Base-by-base conservation (phyloP, 2,888 invertebrate genomes). In the Lamproptera curius region DNA sequence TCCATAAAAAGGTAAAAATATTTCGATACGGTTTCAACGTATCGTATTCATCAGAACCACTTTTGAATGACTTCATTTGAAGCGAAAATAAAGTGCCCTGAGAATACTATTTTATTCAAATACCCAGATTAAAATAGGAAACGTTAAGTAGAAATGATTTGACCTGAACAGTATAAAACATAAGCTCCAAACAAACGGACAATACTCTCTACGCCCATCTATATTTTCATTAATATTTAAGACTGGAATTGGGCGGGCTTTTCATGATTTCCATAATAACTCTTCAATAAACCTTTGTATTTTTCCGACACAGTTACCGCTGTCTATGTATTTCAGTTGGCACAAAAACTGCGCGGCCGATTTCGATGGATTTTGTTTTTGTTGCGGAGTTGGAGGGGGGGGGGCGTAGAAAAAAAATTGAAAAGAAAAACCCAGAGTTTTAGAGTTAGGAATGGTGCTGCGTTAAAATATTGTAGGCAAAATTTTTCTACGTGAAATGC, bases 261-360 rank as follows among this genome's bases (percentile, higher is more conserved):
- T 43, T 15, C 20, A 36, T 44, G 11, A 49, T 40, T 40, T 35
- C 31, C 17, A 49, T 49, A 49, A 49, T 49, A 49, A 36, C 20
- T 44, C 36, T 44, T 31, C 43, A 36, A 40, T 49, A 49, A n/a
- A 43, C 40, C 44, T 49, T 49, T 44, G 36, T 49, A 44, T 49
- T 49, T 49, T 49, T 44, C 44, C 49, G 44, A 44, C 40, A 49
- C 49, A 49, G 49, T 52, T 54, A 52, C 47, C 43, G 42, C 50
- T 52, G 46, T 53, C 52, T 54, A 33, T 54, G 41, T 54, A 52
- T 54, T 54, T 46, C 52, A 52, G 52, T 54, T 54, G 54, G 52
- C 52, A 54, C 52, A 48, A 54, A 54, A 54, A 54, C 52, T 48
- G 44, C 52, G 52, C 39, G 46, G 52, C 47, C 52, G 54, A 54